Percentiles rank a stretch among this genome's conserved stretches.
These are phyloP conservation scores for Temnothorax longispinosus DNA, from an alignment of 1,140 invertebrate species.

Conservation along the genomic window DNA sequence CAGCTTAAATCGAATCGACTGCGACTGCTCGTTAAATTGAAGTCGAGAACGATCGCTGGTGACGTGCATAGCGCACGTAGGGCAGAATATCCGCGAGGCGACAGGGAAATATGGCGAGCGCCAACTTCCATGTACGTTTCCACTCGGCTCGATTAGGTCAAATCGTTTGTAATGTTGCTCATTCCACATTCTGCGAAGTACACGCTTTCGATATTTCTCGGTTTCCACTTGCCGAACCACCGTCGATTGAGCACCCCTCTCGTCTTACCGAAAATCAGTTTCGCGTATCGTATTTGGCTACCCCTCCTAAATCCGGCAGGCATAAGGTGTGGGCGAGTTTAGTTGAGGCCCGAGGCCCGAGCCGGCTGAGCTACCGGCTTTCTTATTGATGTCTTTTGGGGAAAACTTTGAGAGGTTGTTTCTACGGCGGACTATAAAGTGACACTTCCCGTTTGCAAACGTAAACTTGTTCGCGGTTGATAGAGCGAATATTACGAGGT, in stretches of 20 bases:
- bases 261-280: constrained; percentile 46
- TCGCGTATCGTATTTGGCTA: constrained; percentile 18
- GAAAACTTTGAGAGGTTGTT: constrained; percentile 70
- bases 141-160: constrained; percentile 81
- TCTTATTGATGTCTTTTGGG: constrained; percentile 74
- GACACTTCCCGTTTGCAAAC: constrained; percentile 73
- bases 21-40: constrained; percentile 34
- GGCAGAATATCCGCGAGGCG: constrained; percentile 44
- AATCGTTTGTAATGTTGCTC: constrained; percentile 76
- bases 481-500: constrained; percentile 73
- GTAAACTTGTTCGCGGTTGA: constrained; percentile 77
- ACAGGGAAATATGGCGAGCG: constrained; percentile 66
- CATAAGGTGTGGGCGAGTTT: not conserved
- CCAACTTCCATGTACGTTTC: constrained; percentile 76
- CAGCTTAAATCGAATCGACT: constrained; percentile 4
- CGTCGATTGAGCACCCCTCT: constrained; percentile 57
- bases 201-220: constrained; percentile 79
- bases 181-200: constrained; percentile 82
- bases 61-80: not conserved
- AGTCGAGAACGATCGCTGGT: constrained; percentile 49
- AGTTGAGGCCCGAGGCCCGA: not conserved
- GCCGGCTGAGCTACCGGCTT: not conserved
- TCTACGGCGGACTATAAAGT: constrained; percentile 78
- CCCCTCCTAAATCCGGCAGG: constrained; percentile 45
- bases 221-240: constrained; percentile 63